Base-by-base conservation (phyloP, 1,140 invertebrate species). In the Amyelois transitella region DNA sequence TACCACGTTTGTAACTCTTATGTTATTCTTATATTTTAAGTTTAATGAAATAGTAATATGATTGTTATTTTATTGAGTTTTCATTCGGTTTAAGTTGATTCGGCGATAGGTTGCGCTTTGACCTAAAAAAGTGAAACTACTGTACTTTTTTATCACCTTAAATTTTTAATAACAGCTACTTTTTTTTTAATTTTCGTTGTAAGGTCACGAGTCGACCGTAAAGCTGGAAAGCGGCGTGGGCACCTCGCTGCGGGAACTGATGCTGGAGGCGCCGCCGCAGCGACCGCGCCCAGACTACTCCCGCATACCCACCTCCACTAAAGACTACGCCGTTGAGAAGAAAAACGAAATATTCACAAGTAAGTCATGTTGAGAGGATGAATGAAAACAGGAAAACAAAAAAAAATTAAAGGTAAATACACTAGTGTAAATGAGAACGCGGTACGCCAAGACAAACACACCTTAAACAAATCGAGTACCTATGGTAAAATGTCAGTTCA, bases 301-400 rank as follows among this genome's bases (percentile, higher is more conserved):
- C 1, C 71, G 77, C 18, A 85, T 80, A 59, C 80, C 82, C 25
- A 81, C 77, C 21, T 63, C 75, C 45, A 73, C 70, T 8, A 73
- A 72, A 43, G 69, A 73, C 47, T 69, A 73, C 48, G 72, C 77
- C 18, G 51, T 54, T 5, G 76, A 81, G 6, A 81, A 79, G 55
- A 77, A 75, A 56, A 19, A 60, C 1, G 75, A 81, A 19, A 55
- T 52, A 4, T 76, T 70, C 21, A 28, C 69, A n/a, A 62, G 77
- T 80, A 62, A 73, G 60, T n/a, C n/a, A n/a, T n/a, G n/a, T n/a
- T n/a, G n/a, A n/a, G n/a, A n/a, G n/a, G 5, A 28, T 28, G 12
- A 6, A 12, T 28, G 12, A 6, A 28, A 28, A 28, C 25, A 28
- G 5, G 12, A 28, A 28, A 28, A 28, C 25, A 28, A 28, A 28